These are phyloP conservation scores for Belgica antarctica DNA, from an alignment of 2,888 invertebrate genomes.

Conservation along the genomic window DNA sequence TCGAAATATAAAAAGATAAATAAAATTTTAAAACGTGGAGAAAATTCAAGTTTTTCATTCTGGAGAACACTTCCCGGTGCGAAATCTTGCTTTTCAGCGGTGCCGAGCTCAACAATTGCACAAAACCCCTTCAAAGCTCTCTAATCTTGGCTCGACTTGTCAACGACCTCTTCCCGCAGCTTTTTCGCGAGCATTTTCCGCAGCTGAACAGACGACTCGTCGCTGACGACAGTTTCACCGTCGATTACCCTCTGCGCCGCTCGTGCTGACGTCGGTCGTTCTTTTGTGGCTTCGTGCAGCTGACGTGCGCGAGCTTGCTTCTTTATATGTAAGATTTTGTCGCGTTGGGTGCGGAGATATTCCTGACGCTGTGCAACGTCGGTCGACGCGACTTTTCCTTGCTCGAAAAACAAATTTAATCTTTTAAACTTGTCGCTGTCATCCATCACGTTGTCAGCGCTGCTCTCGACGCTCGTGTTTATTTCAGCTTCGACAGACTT, in stretches of 20 bases:
- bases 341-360: constrained; percentile 84
- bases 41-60: no score
- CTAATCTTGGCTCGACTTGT: no score
- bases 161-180: constrained; percentile 82
- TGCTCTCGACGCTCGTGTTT: constrained; percentile 43
- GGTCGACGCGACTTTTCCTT: constrained; percentile 54
- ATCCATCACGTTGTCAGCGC: constrained; percentile 39
- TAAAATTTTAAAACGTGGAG: no score
- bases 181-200: constrained; percentile 80
- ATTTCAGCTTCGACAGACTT: constrained; percentile 44
- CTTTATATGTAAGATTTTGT: constrained; percentile 85
- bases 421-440: constrained; percentile 51
- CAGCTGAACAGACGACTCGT: constrained; percentile 69
- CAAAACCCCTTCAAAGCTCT: background rate
- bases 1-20: no score
- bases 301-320: constrained; percentile 81
- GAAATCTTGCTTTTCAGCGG: no score
- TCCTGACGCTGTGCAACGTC: constrained; percentile 78
- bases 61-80: no score
- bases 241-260: constrained; percentile 69
- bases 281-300: constrained; percentile 63
- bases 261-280: constrained; percentile 70
- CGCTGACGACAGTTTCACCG: constrained; percentile 51
- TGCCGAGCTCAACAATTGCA: background rate
- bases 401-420: constrained; percentile 54